Percentiles rank a stretch among this genome's conserved stretches.
Evolutionary conservation across 1,140 invertebrate species (phyloP).

Genomic region (Drosophila punjabiensis): DNA sequence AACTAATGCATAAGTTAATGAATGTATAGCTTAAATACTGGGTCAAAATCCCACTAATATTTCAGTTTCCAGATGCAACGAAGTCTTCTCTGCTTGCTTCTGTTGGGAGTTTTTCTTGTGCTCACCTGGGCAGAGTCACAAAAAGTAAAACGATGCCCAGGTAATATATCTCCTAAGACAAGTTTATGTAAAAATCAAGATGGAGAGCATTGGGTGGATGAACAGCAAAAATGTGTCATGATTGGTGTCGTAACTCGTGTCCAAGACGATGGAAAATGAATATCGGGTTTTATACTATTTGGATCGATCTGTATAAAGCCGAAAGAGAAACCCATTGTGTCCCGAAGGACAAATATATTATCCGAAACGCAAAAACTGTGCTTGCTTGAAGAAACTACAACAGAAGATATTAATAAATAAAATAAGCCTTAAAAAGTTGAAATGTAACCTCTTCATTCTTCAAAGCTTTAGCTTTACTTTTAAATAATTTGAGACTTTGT

Average conservation of each 20-base stretch:
- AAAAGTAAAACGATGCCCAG: not conserved
- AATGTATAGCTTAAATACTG: not conserved
- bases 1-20: not conserved
- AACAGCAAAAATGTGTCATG: not conserved
- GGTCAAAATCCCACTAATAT: not conserved
- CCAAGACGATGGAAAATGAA: not conserved
- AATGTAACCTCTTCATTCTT: too few relatives aligned
- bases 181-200: not conserved
- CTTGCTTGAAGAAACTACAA: not conserved
- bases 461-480: too few relatives aligned
- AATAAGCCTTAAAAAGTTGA: too few relatives aligned
- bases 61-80: not conserved
- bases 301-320: not conserved
- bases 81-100: not conserved
- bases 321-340: not conserved
- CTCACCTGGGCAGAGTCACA: not conserved
- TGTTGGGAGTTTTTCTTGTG: not conserved
- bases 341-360: not conserved
- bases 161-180: not conserved
- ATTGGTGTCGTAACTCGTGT: not conserved
- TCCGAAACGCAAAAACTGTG: not conserved
- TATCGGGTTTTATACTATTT: not conserved
- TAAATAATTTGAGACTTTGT: not conserved
- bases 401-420: too few relatives aligned
- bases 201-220: not conserved